phyloP scores from a whole-genome alignment of 2,888 invertebrate species.

The Polylopha cassiicola region DNA sequence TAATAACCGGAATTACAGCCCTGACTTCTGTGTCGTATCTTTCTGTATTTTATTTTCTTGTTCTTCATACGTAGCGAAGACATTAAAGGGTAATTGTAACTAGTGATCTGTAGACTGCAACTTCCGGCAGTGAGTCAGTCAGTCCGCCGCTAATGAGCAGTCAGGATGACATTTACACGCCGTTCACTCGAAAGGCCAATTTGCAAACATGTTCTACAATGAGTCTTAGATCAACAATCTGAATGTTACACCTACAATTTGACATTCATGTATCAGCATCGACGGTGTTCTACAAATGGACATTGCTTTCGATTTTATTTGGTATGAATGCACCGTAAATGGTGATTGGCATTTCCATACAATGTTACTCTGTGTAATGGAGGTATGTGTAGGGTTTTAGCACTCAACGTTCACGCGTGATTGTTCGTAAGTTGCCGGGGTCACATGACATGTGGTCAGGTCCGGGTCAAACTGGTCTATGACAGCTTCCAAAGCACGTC shows the following conservation, averaged over 20 bases:
- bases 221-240: slow-evolving; percentile 47
- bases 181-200: slow-evolving; percentile 48
- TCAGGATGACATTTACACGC: slow-evolving; percentile 44
- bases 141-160: slow-evolving; percentile 28
- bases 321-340: slow-evolving; percentile 7
- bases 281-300: slow-evolving; percentile 1
- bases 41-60: no score
- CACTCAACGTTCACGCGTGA: slow-evolving; percentile 3
- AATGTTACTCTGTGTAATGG: neutral
- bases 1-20: no score
- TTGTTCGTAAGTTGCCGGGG: slow-evolving; percentile 23
- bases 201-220: slow-evolving; percentile 34
- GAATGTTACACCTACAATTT: slow-evolving; percentile 19
- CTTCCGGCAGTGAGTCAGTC: slow-evolving; percentile 13
- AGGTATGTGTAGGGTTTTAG: no score
- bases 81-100: slow-evolving; percentile 15
- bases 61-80: no score
- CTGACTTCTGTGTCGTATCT: no score
- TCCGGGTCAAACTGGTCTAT: slow-evolving; percentile 21
- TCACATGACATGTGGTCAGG: slow-evolving; percentile 26
- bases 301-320: neutral
- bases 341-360: slow-evolving; percentile 10
- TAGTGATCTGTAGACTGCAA: slow-evolving; percentile 7
- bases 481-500: slow-evolving; percentile 22
- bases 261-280: slow-evolving; percentile 15